Conservation (phyloP, 2,888 invertebrate genomes). For the Agapostemon virescens region DNA sequence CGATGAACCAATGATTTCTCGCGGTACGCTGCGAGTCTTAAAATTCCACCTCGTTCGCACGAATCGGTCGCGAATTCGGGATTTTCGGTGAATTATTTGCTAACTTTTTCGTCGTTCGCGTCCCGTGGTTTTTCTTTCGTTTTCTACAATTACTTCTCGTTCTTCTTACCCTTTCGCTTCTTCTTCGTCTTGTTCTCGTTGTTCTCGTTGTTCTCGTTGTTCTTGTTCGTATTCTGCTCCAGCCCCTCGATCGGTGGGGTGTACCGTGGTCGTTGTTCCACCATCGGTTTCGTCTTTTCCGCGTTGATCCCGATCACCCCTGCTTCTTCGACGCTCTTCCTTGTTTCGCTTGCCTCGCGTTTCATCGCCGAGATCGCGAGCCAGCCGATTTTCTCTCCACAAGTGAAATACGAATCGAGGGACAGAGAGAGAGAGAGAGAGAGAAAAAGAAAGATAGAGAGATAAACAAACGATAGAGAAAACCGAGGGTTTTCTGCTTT, state of each 20-base stretch:
- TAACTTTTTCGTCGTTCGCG: background rate
- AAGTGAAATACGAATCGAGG: background rate
- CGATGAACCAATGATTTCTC: constrained; percentile 51
- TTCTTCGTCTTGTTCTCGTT: too few species aligned
- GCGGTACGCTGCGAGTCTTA: constrained; percentile 37
- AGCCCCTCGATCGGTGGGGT: background rate
- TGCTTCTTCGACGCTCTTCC: background rate
- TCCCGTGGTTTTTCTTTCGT: background rate
- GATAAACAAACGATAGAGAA: background rate
- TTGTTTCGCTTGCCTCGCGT: background rate
- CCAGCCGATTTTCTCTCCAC: background rate
- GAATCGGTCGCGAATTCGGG: constrained; percentile 3
- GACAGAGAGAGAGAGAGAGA: background rate
- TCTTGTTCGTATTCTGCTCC: background rate
- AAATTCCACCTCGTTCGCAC: constrained; percentile 22
- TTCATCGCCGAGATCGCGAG: constrained; percentile 3
- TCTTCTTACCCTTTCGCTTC: background rate
- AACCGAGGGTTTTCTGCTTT: background rate
- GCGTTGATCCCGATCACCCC: background rate
- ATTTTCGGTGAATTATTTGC: background rate
- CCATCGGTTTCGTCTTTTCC: background rate
- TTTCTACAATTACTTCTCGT: background rate
- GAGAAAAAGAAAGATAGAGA: background rate
- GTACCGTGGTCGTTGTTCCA: background rate
- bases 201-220: too few species aligned